phyloP scores from a whole-genome alignment of 2,888 invertebrate species.

The Caenorhabditis sp. region DNA sequence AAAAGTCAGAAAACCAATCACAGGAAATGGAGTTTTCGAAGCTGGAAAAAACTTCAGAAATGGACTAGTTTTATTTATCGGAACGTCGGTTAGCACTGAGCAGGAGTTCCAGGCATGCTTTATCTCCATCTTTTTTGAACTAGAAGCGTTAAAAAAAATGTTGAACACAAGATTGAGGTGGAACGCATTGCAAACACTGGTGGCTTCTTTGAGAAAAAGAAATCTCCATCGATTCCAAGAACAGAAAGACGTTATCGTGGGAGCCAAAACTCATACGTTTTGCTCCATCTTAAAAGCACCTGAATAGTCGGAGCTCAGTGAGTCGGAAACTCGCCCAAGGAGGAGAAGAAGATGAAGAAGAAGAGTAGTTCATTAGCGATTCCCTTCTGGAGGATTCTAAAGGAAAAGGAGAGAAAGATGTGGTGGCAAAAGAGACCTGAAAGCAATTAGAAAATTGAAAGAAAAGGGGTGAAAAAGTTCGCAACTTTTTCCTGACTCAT shows the following conservation, averaged over 20 bases:
- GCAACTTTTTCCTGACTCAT: not conserved
- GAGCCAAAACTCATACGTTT: constrained; percentile 9
- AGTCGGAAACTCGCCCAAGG: constrained; percentile 19
- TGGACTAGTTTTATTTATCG: no score
- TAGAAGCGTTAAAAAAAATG: no score
- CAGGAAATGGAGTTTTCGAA: no score
- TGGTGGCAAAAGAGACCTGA: constrained; percentile 27
- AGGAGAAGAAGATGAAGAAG: not conserved
- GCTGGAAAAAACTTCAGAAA: no score
- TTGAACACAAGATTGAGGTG: no score
- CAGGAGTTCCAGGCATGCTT: no score
- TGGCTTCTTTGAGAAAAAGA: no score
- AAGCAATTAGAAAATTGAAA: constrained; percentile 6
- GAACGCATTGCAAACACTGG: no score
- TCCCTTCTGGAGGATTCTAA: constrained; percentile 2
- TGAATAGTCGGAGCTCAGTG: constrained; percentile 28
- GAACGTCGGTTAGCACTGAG: no score
- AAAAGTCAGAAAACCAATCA: no score
- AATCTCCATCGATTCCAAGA: not conserved
- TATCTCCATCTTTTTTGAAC: no score
- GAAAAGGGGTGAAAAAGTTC: constrained; percentile 2
- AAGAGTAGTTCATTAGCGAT: constrained; percentile 37
- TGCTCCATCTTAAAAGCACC: constrained; percentile 1
- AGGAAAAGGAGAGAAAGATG: not conserved
- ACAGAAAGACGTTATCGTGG: not conserved